Percentiles rank a stretch among this genome's conserved stretches.
Evolutionary conservation across 2,113 vertebrate genomes (phyloP).

Genomic region (Protobothrops mucrosquamatus): DNA sequence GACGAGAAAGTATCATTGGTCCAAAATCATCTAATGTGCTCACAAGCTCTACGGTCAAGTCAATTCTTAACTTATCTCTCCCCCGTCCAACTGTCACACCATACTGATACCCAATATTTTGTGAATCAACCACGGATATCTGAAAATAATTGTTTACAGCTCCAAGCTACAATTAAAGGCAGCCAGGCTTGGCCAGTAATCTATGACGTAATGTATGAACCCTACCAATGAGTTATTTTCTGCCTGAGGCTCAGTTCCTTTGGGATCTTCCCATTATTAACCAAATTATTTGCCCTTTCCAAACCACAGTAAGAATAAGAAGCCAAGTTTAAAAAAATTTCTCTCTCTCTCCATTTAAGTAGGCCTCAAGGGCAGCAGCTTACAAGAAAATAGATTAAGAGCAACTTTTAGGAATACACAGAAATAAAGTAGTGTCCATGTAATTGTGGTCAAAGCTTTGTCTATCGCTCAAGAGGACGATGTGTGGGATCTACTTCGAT

Average conservation of each 20-base stretch:
- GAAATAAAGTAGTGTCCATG: slow-evolving; percentile 3
- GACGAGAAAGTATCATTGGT: neutral
- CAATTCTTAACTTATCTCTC: neutral
- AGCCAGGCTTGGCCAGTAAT: neutral
- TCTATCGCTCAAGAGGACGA: slow-evolving; percentile 45
- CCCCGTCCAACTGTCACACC: neutral
- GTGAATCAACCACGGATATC: neutral
- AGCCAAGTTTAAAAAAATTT: neutral
- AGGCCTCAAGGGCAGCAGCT: slow-evolving; percentile 25
- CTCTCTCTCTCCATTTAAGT: slow-evolving; percentile 13
- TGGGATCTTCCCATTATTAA: neutral
- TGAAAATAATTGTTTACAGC: neutral
- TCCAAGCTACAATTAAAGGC: neutral
- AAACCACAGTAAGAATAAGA: slow-evolving; percentile 40
- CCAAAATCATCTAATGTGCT: neutral
- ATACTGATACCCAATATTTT: neutral
- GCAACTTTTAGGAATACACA: slow-evolving; percentile 25
- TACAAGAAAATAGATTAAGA: slow-evolving; percentile 30
- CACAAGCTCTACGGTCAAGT: neutral
- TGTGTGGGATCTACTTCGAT: slow-evolving; percentile 56
- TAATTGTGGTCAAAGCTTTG: slow-evolving; percentile 30
- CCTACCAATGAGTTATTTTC: neutral
- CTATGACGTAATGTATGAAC: neutral
- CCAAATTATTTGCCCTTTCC: neutral
- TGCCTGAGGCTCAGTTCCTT: neutral